Conservation (phyloP, 2,797 vertebrate species). For the Siniperca undulata region DNA sequence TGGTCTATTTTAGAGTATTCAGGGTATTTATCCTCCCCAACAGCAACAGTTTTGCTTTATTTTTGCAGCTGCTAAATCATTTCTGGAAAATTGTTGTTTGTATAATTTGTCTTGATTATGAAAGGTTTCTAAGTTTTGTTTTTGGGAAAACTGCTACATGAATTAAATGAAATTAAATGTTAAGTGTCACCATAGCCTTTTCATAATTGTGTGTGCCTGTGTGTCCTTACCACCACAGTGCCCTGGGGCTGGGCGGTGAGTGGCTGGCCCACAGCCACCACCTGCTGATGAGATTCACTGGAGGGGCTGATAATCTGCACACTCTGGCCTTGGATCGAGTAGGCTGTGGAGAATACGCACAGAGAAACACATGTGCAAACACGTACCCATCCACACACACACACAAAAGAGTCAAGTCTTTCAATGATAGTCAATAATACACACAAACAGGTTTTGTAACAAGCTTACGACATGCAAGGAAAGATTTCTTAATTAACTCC, state of each 20-base stretch:
- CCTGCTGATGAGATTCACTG: conserved; percentile 99
- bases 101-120: conserved; percentile 15
- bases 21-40: not conserved
- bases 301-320: conserved; percentile 99
- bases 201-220: conserved; percentile 1
- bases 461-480: conserved; percentile 64
- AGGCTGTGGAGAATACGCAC: conserved; percentile 85
- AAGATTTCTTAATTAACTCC: conserved; percentile 73
- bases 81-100: not conserved
- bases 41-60: not conserved
- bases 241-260: conserved; percentile 96
- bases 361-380: conserved; percentile 24
- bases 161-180: conserved; percentile 31
- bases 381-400: not conserved
- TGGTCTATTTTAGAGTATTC: not conserved
- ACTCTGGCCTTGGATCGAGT: conserved; percentile 97
- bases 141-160: not conserved
- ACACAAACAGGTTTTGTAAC: conserved; percentile 56
- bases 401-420: conserved; percentile 22
- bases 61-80: not conserved
- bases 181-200: conserved; percentile 2
- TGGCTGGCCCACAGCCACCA: conserved; percentile 97
- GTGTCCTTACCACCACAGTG: conserved; percentile 95
- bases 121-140: not conserved
- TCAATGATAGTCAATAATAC: conserved; percentile 35